Evolutionary conservation across 2,888 invertebrate genomes (phyloP), one percentile per base, ranked within the genome.

Genomic region (Tupiocoris notatus): DNA sequence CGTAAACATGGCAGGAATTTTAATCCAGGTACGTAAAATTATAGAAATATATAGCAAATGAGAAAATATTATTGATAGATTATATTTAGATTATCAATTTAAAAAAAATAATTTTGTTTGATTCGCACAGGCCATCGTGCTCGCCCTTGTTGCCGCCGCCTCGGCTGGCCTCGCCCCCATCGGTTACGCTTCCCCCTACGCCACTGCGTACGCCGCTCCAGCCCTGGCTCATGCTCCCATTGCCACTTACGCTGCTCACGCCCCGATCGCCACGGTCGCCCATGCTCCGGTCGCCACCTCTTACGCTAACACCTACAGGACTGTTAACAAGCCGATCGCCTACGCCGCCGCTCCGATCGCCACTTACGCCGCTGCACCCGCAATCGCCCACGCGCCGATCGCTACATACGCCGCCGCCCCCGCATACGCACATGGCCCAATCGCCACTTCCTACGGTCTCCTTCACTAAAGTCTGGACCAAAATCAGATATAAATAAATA

Each of bases 311-410:
- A 39, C 39, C 39, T 39, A 39, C 39, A 39, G 39, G 39, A 39
- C 39, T 12, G 39, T 39, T 3, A 39, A 39, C 39, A 39, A 39
- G 39, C 39, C 39, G 6, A 12, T 39, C 39, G 39, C 65, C 39
- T 7, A 25, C 65, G 39, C 24, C 65, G 23, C 23, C 25, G 65
- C 25, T 20, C 54, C 39, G 17, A 22, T 56, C 21, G 3, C 66
- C 56, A 18, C 56, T 20, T 39, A 39, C 65, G 65, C 65, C 65
- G 65, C 65, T 39, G n/a, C n/a, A n/a, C 25, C 65, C 65, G 39
- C 65, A n/a, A 39, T 65, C 65, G 65, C 65, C 39, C 65, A 65
- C 65, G 65, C 65, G n/a, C 65, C 65, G 17, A 65, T 65, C 39
- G 65, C 66, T 20, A 18, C 56, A 17, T 3, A 20, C 2, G 39